phyloP scores from a whole-genome alignment of 2,888 invertebrate species.

The Limnephilus rhombicus region DNA sequence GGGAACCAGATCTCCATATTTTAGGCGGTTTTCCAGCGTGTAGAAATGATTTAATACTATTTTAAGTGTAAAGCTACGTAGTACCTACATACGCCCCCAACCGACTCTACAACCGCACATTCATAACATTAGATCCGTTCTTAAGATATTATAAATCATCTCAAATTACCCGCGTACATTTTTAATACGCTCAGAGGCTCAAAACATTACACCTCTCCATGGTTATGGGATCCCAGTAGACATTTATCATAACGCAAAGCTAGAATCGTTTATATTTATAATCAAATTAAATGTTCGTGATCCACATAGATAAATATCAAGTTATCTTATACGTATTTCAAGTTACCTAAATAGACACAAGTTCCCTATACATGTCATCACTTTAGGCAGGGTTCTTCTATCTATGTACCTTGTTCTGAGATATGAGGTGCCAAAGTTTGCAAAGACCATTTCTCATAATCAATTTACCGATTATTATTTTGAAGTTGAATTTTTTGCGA shows the following conservation, averaged over 20 bases:
- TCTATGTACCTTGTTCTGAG: too few species aligned
- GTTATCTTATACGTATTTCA: background rate
- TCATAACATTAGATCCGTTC: conserved; percentile 12
- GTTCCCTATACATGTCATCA: background rate
- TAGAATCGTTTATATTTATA: background rate
- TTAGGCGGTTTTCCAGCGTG: background rate
- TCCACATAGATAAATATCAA: conserved; percentile 12
- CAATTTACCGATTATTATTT: too few species aligned
- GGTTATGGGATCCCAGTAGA: background rate
- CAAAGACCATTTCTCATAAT: too few species aligned
- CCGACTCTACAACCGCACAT: background rate
- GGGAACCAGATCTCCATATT: background rate
- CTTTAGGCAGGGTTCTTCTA: too few species aligned
- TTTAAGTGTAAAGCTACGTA: background rate
- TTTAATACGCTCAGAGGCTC: conserved; percentile 30
- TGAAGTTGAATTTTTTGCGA: too few species aligned
- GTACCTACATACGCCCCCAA: background rate
- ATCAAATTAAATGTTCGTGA: conserved; percentile 33
- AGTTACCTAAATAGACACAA: background rate
- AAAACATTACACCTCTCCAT: conserved; percentile 23
- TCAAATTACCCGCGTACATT: conserved; percentile 13
- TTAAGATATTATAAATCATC: conserved; percentile 35
- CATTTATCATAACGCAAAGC: background rate
- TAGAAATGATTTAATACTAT: conserved; percentile 16
- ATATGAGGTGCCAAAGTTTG: too few species aligned